These are phyloP conservation scores for Oligia strigilis DNA, from an alignment of 2,888 invertebrate genomes.

Conservation along the genomic window DNA sequence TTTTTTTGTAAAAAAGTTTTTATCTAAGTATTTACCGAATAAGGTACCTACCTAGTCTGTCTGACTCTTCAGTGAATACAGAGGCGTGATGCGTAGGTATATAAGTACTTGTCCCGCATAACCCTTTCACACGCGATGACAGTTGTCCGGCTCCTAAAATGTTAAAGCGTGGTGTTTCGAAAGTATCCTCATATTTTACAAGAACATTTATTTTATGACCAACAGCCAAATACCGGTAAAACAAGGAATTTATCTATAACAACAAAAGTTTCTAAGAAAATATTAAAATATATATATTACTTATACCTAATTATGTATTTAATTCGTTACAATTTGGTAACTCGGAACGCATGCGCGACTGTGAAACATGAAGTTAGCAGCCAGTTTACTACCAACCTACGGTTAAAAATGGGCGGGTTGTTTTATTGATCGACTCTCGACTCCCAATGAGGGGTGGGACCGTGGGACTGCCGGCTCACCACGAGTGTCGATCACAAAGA, in stretches of 20 bases:
- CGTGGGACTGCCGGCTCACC: slow-evolving; percentile 33
- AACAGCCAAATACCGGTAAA: not conserved
- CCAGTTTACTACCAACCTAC: slow-evolving; percentile 69
- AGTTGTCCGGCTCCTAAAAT: not conserved
- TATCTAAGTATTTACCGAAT: not conserved
- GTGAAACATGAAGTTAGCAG: slow-evolving; percentile 65
- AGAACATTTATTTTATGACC: not conserved
- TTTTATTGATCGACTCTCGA: slow-evolving; percentile 74
- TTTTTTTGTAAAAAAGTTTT: not conserved
- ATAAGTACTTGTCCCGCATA: not conserved
- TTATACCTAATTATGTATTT: too few relatives aligned
- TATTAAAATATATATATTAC: not conserved
- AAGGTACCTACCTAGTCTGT: not conserved
- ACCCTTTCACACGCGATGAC: not conserved
- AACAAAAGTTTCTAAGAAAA: not conserved
- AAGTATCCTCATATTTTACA: not conserved
- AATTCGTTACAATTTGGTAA: too few relatives aligned
- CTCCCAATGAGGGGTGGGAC: slow-evolving; percentile 48
- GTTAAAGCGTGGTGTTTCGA: not conserved
- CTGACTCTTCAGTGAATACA: too few relatives aligned
- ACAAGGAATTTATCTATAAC: not conserved
- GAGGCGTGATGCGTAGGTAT: not conserved
- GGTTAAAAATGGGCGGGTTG: slow-evolving; percentile 66
- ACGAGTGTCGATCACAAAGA: slow-evolving; percentile 17
- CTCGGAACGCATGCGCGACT: slow-evolving; percentile 59